These are phyloP conservation scores for Epinephelus fuscoguttatus DNA, from an alignment of 2,113 vertebrate species.

Conservation along the genomic window DNA sequence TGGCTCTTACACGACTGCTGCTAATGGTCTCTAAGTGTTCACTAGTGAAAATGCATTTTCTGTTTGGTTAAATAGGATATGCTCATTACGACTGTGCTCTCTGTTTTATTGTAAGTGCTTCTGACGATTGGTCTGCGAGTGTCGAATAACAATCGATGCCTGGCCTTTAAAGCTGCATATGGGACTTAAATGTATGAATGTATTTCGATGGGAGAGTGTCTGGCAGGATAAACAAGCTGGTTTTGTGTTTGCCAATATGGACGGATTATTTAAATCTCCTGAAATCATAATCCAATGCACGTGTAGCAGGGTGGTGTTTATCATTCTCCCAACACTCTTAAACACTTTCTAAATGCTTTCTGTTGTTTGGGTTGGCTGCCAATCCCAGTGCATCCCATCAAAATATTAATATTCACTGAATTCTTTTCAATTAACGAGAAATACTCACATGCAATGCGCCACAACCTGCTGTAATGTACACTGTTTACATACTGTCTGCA, in stretches of 20 bases:
- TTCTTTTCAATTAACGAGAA: neutral
- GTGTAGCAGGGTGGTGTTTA: constrained; percentile 19
- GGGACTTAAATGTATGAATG: constrained; percentile 36
- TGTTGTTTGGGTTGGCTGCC: constrained; percentile 19
- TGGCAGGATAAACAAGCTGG: constrained; percentile 47
- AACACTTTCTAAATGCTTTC: constrained; percentile 26
- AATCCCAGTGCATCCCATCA: neutral
- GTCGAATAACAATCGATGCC: constrained; percentile 77
- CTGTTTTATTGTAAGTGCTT: constrained; percentile 73
- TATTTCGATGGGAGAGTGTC: constrained; percentile 39
- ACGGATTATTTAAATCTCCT: constrained; percentile 70
- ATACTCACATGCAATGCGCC: neutral
- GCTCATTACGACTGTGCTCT: constrained; percentile 59
- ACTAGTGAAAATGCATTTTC: constrained; percentile 64
- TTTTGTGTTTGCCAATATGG: constrained; percentile 39
- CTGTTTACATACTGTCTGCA: constrained; percentile 49
- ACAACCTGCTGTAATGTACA: constrained; percentile 7
- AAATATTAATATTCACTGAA: neutral
- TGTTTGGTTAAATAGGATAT: constrained; percentile 68
- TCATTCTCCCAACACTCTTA: constrained; percentile 18
- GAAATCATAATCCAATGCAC: constrained; percentile 61
- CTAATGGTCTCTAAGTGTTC: constrained; percentile 83
- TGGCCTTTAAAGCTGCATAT: constrained; percentile 44
- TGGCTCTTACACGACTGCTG: constrained; percentile 51
- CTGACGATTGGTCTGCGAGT: constrained; percentile 60